phyloP scores from a whole-genome alignment of 1,140 invertebrate genomes.

The Delia radicum region DNA sequence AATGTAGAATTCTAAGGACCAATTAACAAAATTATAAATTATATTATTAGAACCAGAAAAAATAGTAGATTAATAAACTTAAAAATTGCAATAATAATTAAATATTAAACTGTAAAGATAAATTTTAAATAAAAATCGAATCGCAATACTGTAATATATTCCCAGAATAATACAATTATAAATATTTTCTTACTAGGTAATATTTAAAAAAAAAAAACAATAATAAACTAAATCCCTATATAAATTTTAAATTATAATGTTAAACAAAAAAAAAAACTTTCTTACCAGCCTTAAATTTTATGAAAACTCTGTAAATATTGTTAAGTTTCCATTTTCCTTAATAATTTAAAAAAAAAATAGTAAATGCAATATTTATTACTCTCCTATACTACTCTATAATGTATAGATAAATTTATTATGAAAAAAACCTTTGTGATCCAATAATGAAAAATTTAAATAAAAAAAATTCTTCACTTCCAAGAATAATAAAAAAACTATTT shows the following conservation, averaged over 20 bases:
- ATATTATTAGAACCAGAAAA: conserved; percentile 31
- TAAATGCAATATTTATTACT: background rate
- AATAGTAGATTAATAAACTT: conserved; percentile 26
- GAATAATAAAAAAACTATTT: conserved; percentile 30
- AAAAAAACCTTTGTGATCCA: conserved; percentile 51
- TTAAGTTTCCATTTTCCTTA: background rate
- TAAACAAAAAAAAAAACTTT: conserved; percentile 5
- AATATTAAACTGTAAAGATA: background rate
- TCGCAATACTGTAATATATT: conserved; percentile 26
- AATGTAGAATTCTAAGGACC: conserved; percentile 53
- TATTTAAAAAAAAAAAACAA: too few species aligned
- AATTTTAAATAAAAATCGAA: too few species aligned
- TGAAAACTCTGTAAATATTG: conserved; percentile 12
- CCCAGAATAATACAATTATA: conserved; percentile 46
- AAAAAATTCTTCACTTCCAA: conserved; percentile 53
- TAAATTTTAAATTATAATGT: background rate
- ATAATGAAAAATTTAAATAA: background rate
- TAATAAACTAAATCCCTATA: too few species aligned
- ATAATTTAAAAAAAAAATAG: background rate
- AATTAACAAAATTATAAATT: conserved; percentile 44
- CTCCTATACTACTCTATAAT: background rate
- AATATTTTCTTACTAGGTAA: conserved; percentile 39
- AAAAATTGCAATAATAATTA: conserved; percentile 7
- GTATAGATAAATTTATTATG: background rate
- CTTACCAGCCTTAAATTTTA: background rate